Evolutionary conservation across 1,140 invertebrate species (phyloP).

Genomic region (Pseudomyrmex cubaensis): DNA sequence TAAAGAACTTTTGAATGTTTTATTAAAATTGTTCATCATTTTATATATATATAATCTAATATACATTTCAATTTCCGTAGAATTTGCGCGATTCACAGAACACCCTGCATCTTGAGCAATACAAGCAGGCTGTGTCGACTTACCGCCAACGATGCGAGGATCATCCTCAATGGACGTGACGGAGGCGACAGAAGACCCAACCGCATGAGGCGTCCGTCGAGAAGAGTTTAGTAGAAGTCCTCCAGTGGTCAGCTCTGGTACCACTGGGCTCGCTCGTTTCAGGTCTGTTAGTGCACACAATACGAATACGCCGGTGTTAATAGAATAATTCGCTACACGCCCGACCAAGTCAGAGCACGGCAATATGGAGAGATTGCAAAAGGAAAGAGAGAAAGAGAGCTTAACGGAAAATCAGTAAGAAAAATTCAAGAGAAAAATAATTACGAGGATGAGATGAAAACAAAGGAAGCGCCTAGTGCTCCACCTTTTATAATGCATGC

Average conservation of each 20-base stretch:
- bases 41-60: no score
- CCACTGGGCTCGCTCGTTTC: constrained; percentile 85
- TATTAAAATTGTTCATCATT: no score
- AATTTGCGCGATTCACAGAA: constrained; percentile 6
- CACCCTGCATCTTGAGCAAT: constrained; percentile 33
- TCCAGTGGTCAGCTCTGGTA: constrained; percentile 85
- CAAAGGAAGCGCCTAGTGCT: constrained; percentile 23
- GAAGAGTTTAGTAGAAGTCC: constrained; percentile 85
- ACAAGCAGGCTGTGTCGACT: constrained; percentile 70
- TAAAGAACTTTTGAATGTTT: no score
- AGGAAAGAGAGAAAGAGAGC: constrained; percentile 16
- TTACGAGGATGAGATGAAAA: constrained; percentile 24
- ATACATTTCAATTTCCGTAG: neutral
- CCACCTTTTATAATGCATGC: constrained; percentile 74
- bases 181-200: constrained; percentile 83
- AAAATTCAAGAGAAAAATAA: constrained; percentile 2
- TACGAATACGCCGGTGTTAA: constrained; percentile 80
- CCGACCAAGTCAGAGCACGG: constrained; percentile 60
- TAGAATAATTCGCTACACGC: constrained; percentile 71
- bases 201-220: constrained; percentile 81
- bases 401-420: constrained; percentile 4
- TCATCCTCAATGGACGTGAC: constrained; percentile 86
- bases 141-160: constrained; percentile 86
- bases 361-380: constrained; percentile 4
- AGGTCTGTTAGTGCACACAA: constrained; percentile 85